phyloP scores from a whole-genome alignment of 1,140 invertebrate species.

The Catajapyx aquilonaris region DNA sequence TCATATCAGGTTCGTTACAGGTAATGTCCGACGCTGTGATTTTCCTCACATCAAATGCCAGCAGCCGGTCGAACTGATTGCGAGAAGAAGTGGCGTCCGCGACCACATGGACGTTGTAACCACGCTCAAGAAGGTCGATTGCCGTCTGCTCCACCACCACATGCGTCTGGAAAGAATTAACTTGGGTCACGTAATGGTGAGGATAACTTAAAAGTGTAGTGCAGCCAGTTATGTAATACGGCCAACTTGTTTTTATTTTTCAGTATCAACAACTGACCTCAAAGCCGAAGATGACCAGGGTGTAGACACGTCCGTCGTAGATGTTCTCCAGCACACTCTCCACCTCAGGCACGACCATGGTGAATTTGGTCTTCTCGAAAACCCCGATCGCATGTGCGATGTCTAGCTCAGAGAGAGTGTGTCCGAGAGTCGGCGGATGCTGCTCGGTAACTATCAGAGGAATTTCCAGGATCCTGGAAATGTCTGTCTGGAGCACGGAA shows the following conservation, averaged over 20 bases:
- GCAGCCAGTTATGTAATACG: neutral
- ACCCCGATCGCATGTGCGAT: conserved; percentile 34
- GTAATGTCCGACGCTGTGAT: neutral
- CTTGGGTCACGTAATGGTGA: neutral
- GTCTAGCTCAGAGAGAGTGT: conserved; percentile 52
- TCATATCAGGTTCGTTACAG: too few relatives aligned
- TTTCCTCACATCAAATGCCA: conserved; percentile 36
- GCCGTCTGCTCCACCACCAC: conserved; percentile 76
- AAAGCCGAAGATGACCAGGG: neutral
- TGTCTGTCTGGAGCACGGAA: too few relatives aligned
- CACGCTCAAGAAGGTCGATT: conserved; percentile 47
- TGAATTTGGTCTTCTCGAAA: conserved; percentile 60
- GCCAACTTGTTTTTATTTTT: neutral
- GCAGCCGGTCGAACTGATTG: conserved; percentile 37
- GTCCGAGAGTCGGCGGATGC: conserved; percentile 49
- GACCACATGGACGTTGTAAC: conserved; percentile 54
- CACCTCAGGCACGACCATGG: conserved; percentile 59
- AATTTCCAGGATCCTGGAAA: conserved; percentile 46
- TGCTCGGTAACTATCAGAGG: conserved; percentile 69
- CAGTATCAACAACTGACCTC: neutral
- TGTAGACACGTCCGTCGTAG: conserved; percentile 17
- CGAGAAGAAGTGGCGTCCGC: conserved; percentile 67
- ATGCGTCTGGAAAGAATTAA: conserved; percentile 45
- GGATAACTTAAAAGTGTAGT: neutral
- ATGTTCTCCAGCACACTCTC: conserved; percentile 29